Evolutionary conservation across 2,888 invertebrate genomes (phyloP), one percentile per base, ranked within the genome.

Genomic region (Lymantria dispar): DNA sequence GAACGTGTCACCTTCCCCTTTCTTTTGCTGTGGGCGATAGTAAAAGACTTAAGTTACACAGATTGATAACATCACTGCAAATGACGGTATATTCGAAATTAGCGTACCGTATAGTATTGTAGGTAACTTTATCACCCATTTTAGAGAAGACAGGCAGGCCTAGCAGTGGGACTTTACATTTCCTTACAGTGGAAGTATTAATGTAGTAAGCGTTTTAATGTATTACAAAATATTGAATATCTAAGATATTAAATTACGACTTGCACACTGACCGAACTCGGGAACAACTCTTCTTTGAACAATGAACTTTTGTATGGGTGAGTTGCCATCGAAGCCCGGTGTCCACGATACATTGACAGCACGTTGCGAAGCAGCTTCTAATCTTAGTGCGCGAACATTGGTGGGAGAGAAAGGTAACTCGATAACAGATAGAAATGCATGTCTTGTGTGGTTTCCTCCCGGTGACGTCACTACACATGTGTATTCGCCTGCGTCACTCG

Each of bases 311-410:
- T 96, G 94, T 52, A 99, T 95, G 9, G 98, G 97, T 74, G 98
- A 98, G 83, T 99, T 99, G 49, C 99, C 99, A 87, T 99, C 98
- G 83, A 99, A 99, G 30, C 98, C 98, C 0, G 98, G 96, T 10
- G 96, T 96, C 99, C 99, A 99, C 14, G 95, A 95, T 3, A 99
- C 95, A 75, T 98, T 97, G 58, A 99, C 96, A 30, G 96, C 96
- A 76, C 94, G 94, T 54, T 94, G 94, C 1, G 93, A 92, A 11
- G 94, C 92, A 7, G 93, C 91, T 46, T 95, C 95, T 0, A 95
- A 76, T 60, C 95, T 90, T 51, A 86, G 87, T 0, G 98, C 98
- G 63, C 94, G 93, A 0, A 97, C 96, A 75, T 97, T 96, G 43
- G 95, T 95, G 0, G 99, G 99, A 29, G 98, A 95, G 76, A 97